These are phyloP conservation scores for Pluvianellus socialis DNA, from an alignment of 2,113 vertebrate species.

Conservation along the genomic window DNA sequence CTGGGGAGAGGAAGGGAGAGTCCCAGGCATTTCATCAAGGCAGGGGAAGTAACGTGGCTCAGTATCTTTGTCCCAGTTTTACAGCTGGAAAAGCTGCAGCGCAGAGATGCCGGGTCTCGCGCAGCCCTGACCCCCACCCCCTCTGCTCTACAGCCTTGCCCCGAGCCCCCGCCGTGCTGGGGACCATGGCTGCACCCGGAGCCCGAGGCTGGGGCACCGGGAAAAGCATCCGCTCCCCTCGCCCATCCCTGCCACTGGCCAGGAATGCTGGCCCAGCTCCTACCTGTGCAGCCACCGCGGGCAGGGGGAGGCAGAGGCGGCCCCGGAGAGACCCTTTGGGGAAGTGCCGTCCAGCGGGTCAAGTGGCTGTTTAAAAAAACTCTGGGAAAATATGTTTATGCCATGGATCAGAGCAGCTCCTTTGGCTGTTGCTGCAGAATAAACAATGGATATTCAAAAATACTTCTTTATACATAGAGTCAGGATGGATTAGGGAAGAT, in stretches of 20 bases:
- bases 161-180: rapidly evolving
- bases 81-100: slow-evolving; percentile 18
- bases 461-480: background rate
- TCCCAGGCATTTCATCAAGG: background rate
- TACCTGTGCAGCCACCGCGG: background rate
- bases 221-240: background rate
- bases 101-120: background rate
- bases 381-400: slow-evolving; percentile 16
- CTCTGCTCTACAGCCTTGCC: background rate
- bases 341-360: background rate
- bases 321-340: background rate
- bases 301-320: background rate
- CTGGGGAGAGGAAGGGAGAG: slow-evolving; percentile 2
- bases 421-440: background rate
- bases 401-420: background rate
- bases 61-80: background rate
- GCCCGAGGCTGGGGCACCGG: background rate
- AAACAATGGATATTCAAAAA: slow-evolving; percentile 33
- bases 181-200: background rate
- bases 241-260: background rate
- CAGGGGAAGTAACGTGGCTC: background rate
- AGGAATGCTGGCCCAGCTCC: rapidly evolving
- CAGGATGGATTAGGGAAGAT: background rate
- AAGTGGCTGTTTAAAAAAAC: slow-evolving; percentile 8
- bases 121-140: background rate